Base-by-base conservation (phyloP, 2,113 vertebrate species). In the Ibidorhyncha struthersii region DNA sequence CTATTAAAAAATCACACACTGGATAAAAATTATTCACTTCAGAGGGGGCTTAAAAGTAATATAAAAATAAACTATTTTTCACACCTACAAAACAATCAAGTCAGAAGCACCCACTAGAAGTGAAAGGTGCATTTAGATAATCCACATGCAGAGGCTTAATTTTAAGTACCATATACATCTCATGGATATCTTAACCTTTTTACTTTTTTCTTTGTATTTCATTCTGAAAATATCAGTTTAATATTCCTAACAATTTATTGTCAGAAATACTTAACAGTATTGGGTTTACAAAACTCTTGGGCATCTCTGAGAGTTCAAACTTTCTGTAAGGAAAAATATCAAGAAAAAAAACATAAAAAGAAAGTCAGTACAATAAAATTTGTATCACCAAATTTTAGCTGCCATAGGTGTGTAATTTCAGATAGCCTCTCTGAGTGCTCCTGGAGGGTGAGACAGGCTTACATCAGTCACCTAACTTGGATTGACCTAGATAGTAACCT, bases 1-100 rank as follows among this genome's bases (percentile, higher is more conserved):
- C 82, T 96, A 86, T 94, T 87, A 41, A 70, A 90, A 85, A 91
- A 96, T 80, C 76, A 89, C 41, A 49, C 21, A 56, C 27, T 81
- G 56, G 45, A 67, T 82, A 83, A 89, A 95, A 90, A 72, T 20
- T 1, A 36, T 82, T 90, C 36, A 38, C n/a, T 92, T 95, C 52
- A 90, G 56, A 85, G 82, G 10, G 47, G 4, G 67, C 88, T 97
- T 82, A 86, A 81, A 79, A 94, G 34, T 62, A 90, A 47, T 83
- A 59, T 8, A 36, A 43, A 89, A 82, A 80, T 21, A 81, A 78
- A 78, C 67, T 88, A 41, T 90, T 93, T 93, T 93, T 96, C 56
- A 90, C 36, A 89, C 32, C 13, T 84, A 73, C 29, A 56, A 69
- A 94, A 58, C 45, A 92, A 56, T 32, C 81, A 73, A 86, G 61